Conservation (phyloP, 2,797 vertebrate species). For the Hoplostethus atlanticus region DNA sequence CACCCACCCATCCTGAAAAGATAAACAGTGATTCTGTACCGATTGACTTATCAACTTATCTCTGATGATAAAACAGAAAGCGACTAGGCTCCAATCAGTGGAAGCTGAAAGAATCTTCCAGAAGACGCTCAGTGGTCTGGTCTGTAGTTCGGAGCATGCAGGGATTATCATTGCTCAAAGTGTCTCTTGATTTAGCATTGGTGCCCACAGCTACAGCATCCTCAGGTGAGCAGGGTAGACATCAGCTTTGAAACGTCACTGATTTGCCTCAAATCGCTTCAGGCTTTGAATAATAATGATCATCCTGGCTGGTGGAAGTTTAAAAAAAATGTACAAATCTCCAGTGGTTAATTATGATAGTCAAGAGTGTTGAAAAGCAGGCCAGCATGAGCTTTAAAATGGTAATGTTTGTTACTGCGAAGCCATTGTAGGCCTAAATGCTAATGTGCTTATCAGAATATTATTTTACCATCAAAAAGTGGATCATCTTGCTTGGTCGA, state of each 20-base stretch:
- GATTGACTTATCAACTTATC: constrained; percentile 44
- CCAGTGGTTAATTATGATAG: constrained; percentile 63
- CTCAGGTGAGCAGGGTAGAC: constrained; percentile 48
- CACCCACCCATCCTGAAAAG: constrained; percentile 19
- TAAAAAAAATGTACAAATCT: constrained; percentile 31
- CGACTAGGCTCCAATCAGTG: constrained; percentile 9
- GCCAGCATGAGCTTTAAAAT: constrained; percentile 57
- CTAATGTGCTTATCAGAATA: constrained; percentile 19
- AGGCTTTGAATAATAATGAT: constrained; percentile 62
- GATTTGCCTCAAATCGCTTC: constrained; percentile 54
- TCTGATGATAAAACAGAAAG: constrained; percentile 45
- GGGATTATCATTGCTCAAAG: constrained; percentile 39
- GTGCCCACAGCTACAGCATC: constrained; percentile 44
- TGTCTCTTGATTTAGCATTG: constrained; percentile 46
- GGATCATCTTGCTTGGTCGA: constrained; percentile 10
- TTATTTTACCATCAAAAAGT: constrained; percentile 18
- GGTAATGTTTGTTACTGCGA: constrained; percentile 36
- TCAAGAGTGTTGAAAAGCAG: constrained; percentile 57
- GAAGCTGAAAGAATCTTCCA: constrained; percentile 5
- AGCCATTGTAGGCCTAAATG: constrained; percentile 18
- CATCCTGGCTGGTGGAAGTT: constrained; percentile 13
- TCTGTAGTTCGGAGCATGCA: constrained; percentile 35
- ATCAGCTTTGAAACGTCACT: constrained; percentile 51
- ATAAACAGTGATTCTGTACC: constrained; percentile 39
- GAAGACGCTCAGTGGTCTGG: constrained; percentile 35